A percentile compares a stretch with the other conserved stretches of the same genome.
Conservation (phyloP, 2,797 vertebrate genomes). For the Neosilurus hyrtlii region DNA sequence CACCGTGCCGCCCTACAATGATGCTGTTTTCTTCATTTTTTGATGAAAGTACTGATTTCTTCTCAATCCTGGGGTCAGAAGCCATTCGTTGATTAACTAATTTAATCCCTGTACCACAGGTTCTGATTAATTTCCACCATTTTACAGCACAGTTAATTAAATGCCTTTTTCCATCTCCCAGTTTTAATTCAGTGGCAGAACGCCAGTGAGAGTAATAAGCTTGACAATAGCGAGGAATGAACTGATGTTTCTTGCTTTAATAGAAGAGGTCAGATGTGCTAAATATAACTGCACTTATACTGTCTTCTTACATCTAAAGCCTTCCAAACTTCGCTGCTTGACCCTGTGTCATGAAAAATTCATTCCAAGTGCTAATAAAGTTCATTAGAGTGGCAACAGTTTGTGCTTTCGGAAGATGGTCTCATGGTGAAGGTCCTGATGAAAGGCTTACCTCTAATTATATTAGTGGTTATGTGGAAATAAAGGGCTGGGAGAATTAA, state of each 20-base stretch:
- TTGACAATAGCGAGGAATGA: slow-evolving; percentile 37
- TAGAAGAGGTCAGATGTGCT: slow-evolving; percentile 48
- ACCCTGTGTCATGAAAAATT: slow-evolving; percentile 42
- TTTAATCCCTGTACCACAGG: slow-evolving; percentile 50
- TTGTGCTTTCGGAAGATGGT: slow-evolving; percentile 50
- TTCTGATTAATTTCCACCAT: slow-evolving; percentile 54
- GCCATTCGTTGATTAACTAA: slow-evolving; percentile 52
- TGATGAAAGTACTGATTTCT: slow-evolving; percentile 10
- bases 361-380: slow-evolving; percentile 52
- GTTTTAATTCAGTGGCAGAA: slow-evolving; percentile 55
- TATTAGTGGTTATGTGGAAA: slow-evolving; percentile 47
- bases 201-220: slow-evolving; percentile 61
- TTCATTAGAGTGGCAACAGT: slow-evolving; percentile 54
- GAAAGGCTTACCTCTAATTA: slow-evolving; percentile 62
- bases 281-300: slow-evolving; percentile 27
- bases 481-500: slow-evolving; percentile 44
- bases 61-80: slow-evolving; percentile 50
- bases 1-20: background rate
- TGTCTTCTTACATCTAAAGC: background rate
- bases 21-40: slow-evolving; percentile 42
- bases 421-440: slow-evolving; percentile 49
- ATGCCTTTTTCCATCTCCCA: slow-evolving; percentile 48
- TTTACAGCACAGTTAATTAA: slow-evolving; percentile 58
- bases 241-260: slow-evolving; percentile 43
- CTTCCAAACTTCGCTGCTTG: slow-evolving; percentile 34